Evolutionary conservation across 92 coral and sea anemone genomes (phyloP).

Genomic region (Siderastrea siderea): DNA sequence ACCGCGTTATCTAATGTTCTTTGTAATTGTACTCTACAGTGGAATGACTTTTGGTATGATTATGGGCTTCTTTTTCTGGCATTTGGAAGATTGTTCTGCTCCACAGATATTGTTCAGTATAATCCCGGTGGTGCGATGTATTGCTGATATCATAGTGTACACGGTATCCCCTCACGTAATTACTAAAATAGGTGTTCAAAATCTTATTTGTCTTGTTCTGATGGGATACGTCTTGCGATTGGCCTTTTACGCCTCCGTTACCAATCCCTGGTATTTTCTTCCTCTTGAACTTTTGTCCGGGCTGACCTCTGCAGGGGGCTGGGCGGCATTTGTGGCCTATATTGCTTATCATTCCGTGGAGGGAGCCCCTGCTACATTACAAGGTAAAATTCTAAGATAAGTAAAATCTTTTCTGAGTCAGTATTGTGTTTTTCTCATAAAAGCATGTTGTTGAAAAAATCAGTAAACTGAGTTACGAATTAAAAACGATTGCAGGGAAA

Average conservation of each 20-base stretch:
- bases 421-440: neutral
- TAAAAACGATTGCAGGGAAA: no score
- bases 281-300: constrained; percentile 79
- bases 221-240: constrained; percentile 66
- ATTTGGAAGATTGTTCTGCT: constrained; percentile 70
- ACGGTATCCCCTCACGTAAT: constrained; percentile 67
- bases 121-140: constrained; percentile 66
- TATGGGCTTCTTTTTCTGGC: constrained; percentile 77
- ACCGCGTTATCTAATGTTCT: constrained; percentile 33
- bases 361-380: constrained; percentile 64
- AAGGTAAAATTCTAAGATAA: constrained; percentile 22
- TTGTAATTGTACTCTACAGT: constrained; percentile 49
- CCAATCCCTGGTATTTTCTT: constrained; percentile 67
- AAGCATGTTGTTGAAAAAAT: no score
- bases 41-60: constrained; percentile 65
- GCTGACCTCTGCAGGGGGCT: constrained; percentile 76
- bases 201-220: constrained; percentile 73
- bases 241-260: constrained; percentile 59
- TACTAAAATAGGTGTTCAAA: constrained; percentile 57
- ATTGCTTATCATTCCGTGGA: constrained; percentile 65
- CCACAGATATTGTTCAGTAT: constrained; percentile 75
- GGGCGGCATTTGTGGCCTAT: constrained; percentile 81
- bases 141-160: constrained; percentile 73
- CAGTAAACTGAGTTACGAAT: no score
- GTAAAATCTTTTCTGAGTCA: neutral